Percentiles rank a stretch among this genome's conserved stretches.
These are phyloP conservation scores for Caenorhabditis virilis DNA, from an alignment of 2,888 invertebrate genomes.

Conservation along the genomic window DNA sequence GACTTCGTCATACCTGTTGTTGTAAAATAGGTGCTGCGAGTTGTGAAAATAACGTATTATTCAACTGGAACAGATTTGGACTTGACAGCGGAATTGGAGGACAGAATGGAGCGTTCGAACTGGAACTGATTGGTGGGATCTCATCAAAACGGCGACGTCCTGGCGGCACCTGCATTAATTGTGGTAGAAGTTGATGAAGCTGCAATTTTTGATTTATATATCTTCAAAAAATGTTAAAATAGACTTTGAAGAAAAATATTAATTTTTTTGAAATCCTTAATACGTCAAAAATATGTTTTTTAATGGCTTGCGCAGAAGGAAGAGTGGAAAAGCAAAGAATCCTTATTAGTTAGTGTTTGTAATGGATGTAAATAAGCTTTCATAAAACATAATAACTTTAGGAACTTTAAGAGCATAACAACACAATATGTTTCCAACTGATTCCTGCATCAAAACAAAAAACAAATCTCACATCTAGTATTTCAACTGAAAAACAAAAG, in stretches of 20 bases:
- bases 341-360: too few species aligned
- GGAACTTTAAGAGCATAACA: too few species aligned
- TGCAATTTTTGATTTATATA: neutral
- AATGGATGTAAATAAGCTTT: too few species aligned
- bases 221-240: neutral
- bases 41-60: slow-evolving; percentile 23
- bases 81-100: slow-evolving; percentile 16
- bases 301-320: too few species aligned
- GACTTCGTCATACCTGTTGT: slow-evolving; percentile 28
- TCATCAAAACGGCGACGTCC: slow-evolving; percentile 21
- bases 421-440: neutral
- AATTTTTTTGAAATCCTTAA: too few species aligned
- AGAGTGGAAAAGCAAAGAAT: too few species aligned
- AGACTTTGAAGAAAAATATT: too few species aligned
- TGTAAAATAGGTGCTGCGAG: slow-evolving; percentile 39
- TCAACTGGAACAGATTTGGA: slow-evolving; percentile 10
- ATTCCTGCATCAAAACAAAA: neutral
- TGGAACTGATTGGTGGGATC: slow-evolving; percentile 14
- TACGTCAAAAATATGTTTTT: too few species aligned
- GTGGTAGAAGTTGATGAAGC: slow-evolving; percentile 20
- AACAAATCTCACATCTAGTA: too few species aligned
- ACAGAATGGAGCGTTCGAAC: slow-evolving; percentile 15
- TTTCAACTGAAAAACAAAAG: too few species aligned
- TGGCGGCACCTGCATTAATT: slow-evolving; percentile 20
- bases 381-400: too few species aligned